Conservation (phyloP, 2,888 invertebrate species). For the Hirtodrosophila cameraria region DNA sequence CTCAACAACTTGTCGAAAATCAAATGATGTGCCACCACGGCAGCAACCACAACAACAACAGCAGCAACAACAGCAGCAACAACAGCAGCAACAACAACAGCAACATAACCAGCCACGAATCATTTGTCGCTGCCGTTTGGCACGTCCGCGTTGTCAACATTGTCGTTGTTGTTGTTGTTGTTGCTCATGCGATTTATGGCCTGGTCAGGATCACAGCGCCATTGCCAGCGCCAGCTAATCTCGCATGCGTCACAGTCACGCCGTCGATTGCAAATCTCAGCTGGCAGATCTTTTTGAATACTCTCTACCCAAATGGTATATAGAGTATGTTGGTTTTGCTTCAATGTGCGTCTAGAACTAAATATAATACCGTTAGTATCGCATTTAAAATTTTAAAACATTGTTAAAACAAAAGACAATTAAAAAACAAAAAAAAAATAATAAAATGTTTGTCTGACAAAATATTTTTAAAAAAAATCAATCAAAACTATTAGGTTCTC, state of each 20-base stretch:
- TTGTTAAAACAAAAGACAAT: too few species aligned
- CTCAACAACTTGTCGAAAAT: constrained; percentile 77
- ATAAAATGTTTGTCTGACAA: too few species aligned
- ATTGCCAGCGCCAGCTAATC: constrained; percentile 72
- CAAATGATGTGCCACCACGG: constrained; percentile 77
- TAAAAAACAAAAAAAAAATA: too few species aligned
- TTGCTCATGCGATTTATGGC: constrained; percentile 71
- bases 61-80: constrained; percentile 16
- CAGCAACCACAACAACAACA: constrained; percentile 29
- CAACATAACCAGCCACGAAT: constrained; percentile 66
- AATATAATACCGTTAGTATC: too few species aligned
- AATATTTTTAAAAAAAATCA: too few species aligned
- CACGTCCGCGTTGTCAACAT: constrained; percentile 70
- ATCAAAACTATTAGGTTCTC: too few species aligned
- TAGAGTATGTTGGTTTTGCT: too few species aligned
- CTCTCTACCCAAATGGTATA: too few species aligned
- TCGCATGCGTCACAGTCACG: constrained; percentile 78
- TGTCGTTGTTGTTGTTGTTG: constrained; percentile 9
- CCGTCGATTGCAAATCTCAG: constrained; percentile 52
- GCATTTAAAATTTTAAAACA: too few species aligned
- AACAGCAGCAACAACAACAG: constrained; percentile 11
- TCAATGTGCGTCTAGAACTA: too few species aligned
- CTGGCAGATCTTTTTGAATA: constrained; percentile 40
- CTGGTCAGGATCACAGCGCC: constrained; percentile 75
- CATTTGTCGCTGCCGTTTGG: constrained; percentile 75